Percentiles rank a stretch among this genome's conserved stretches.
Evolutionary conservation across 1,140 invertebrate species (phyloP).

Genomic region (Drosophila sturtevanti): DNA sequence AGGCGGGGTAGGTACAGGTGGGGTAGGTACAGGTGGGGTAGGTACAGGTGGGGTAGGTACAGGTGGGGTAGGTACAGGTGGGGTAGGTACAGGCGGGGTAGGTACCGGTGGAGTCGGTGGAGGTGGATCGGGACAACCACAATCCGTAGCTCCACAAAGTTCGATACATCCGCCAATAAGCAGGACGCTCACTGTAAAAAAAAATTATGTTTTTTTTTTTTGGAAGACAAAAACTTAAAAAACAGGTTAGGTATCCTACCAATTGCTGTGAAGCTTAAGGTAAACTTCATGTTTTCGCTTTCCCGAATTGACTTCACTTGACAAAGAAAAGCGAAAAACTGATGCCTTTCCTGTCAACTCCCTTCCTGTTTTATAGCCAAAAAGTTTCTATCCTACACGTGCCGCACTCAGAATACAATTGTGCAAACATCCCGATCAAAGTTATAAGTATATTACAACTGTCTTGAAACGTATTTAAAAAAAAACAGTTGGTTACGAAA

Average conservation of each 20-base stretch:
- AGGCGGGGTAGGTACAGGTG: neutral
- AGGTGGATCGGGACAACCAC: neutral
- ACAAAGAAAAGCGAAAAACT: conserved; percentile 16
- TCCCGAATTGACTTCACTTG: neutral
- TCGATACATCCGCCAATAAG: neutral
- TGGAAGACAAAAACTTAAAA: neutral
- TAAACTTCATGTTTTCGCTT: conserved; percentile 21
- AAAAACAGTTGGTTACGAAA: neutral
- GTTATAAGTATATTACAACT: neutral
- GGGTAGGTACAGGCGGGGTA: neutral
- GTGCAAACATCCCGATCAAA: neutral
- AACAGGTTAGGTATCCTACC: neutral
- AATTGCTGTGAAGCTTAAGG: conserved; percentile 15
- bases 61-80: no score
- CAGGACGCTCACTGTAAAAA: neutral
- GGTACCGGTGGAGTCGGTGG: neutral
- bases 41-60: neutral
- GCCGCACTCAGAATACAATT: neutral
- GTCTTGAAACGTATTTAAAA: neutral
- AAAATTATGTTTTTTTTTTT: neutral
- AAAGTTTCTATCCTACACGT: neutral
- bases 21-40: neutral
- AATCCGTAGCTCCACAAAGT: neutral
- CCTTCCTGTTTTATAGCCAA: conserved; percentile 24
- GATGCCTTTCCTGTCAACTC: conserved; percentile 14